Percentiles rank a stretch among this genome's conserved stretches.
Conservation (phyloP, 2,113 vertebrate genomes). For the Scomber scombrus region DNA sequence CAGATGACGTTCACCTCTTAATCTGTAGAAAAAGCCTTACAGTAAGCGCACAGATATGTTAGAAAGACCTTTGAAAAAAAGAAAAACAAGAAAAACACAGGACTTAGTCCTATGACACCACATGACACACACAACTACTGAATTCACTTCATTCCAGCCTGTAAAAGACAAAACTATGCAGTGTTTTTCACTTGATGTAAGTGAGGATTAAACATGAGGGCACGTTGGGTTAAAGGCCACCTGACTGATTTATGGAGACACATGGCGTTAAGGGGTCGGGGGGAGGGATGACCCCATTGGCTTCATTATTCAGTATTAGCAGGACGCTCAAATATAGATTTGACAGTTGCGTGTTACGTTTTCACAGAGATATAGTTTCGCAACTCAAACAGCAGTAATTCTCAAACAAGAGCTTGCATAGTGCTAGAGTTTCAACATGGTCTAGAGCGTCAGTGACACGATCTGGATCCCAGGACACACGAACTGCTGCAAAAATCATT, state of each 20-base stretch:
- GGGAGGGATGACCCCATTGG: not conserved
- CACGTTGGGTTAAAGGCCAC: not conserved
- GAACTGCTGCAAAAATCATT: not conserved
- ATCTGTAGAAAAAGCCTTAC: not conserved
- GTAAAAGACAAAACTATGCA: not conserved
- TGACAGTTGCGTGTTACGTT: slow-evolving; percentile 13
- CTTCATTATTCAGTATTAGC: slow-evolving; percentile 47
- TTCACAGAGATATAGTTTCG: slow-evolving; percentile 48
- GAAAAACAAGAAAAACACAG: not conserved
- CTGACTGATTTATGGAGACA: slow-evolving; percentile 42
- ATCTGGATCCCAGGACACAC: not conserved
- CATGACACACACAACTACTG: slow-evolving; percentile 15
- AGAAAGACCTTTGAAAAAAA: slow-evolving; percentile 7
- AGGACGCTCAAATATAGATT: slow-evolving; percentile 33
- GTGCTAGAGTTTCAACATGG: slow-evolving; percentile 36
- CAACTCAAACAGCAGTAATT: slow-evolving; percentile 31
- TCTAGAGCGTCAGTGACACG: not conserved
- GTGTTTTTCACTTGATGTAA: slow-evolving; percentile 1
- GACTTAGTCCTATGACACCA: slow-evolving; percentile 17
- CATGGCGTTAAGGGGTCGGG: not conserved
- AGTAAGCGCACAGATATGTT: too few relatives aligned
- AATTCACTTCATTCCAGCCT: not conserved
- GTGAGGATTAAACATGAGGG: not conserved
- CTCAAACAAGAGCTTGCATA: slow-evolving; percentile 20
- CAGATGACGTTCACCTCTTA: not conserved